Evolutionary conservation across 2,797 vertebrate species (phyloP).

Genomic region (Holocentrus rufus): DNA sequence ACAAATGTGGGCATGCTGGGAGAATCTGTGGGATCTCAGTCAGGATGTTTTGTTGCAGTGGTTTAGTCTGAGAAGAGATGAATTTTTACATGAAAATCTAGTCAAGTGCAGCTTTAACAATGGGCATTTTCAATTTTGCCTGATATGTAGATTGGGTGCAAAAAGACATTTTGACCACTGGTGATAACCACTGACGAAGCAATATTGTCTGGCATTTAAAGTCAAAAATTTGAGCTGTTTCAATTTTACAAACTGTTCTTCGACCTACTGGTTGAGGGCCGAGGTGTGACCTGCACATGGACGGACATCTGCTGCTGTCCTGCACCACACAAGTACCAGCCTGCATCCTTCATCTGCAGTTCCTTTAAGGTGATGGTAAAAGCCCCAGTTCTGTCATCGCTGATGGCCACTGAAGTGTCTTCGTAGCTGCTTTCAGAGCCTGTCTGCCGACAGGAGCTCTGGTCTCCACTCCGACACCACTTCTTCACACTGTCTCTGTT

Average conservation of each 20-base stretch:
- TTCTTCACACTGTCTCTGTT: conserved; percentile 78
- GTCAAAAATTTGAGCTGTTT: not conserved
- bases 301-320: conserved; percentile 66
- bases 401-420: conserved; percentile 71
- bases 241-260: not conserved
- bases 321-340: conserved; percentile 79
- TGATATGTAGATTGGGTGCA: not conserved
- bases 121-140: not conserved
- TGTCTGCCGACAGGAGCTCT: conserved; percentile 69
- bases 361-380: conserved; percentile 75
- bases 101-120: not conserved
- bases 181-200: too few relatives aligned
- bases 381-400: conserved; percentile 71
- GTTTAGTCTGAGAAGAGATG: too few relatives aligned
- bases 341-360: conserved; percentile 69
- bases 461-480: conserved; percentile 81
- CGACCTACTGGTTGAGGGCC: conserved; percentile 66
- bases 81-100: too few relatives aligned
- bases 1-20: too few relatives aligned
- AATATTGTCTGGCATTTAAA: not conserved
- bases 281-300: conserved; percentile 66
- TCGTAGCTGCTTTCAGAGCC: conserved; percentile 66
- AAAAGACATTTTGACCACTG: not conserved
- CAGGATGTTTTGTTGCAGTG: too few relatives aligned
- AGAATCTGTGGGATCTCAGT: too few relatives aligned